These are phyloP conservation scores for Falco punctatus DNA, from an alignment of 2,113 vertebrate genomes.

Conservation along the genomic window DNA sequence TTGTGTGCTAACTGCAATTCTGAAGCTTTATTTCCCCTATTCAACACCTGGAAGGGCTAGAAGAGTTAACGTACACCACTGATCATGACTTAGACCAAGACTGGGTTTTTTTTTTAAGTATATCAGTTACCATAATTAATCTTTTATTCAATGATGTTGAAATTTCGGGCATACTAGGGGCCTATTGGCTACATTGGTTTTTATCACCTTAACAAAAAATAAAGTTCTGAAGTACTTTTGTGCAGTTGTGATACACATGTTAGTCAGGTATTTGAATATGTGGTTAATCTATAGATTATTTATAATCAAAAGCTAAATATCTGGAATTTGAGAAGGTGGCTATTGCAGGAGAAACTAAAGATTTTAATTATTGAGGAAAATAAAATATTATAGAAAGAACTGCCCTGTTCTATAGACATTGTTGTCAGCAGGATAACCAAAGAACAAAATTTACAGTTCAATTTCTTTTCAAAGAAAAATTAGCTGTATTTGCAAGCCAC, in stretches of 20 bases:
- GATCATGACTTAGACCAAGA: not conserved
- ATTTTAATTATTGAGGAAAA: not conserved
- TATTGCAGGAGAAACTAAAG: not conserved
- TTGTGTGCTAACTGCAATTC: not conserved
- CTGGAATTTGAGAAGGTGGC: not conserved
- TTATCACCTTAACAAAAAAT: not conserved
- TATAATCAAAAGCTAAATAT: not conserved
- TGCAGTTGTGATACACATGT: not conserved
- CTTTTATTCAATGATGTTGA: not conserved
- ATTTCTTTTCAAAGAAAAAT: not conserved
- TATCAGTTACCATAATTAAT: not conserved
- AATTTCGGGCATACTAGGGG: not conserved
- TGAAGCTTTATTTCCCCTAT: not conserved
- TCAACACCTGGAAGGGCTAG: not conserved
- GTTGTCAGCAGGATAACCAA: not conserved
- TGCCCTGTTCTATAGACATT: not conserved
- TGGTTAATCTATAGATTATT: not conserved
- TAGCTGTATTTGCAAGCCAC: not conserved
- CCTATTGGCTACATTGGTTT: fast-evolving
- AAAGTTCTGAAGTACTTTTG: not conserved
- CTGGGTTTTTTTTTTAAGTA: not conserved
- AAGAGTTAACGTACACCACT: not conserved
- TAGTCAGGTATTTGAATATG: not conserved
- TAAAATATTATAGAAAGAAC: not conserved
- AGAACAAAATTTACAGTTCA: not conserved